Evolutionary conservation across 2,888 invertebrate genomes (phyloP).

Genomic region (Celastrina argiolus): DNA sequence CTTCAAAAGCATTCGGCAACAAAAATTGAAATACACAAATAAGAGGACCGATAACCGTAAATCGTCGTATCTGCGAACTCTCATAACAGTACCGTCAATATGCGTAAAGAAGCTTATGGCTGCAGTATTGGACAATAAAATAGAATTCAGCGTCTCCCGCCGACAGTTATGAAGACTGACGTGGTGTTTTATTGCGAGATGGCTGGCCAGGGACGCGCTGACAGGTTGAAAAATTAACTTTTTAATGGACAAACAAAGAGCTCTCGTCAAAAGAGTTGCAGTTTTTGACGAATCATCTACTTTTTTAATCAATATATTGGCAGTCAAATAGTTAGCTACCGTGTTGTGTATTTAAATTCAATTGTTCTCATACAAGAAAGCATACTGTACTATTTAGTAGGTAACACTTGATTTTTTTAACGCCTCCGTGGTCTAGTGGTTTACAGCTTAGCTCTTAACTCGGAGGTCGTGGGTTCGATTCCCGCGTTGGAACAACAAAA

Average conservation of each 20-base stretch:
- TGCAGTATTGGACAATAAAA: constrained; percentile 49
- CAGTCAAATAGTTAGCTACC: background rate
- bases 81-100: constrained; percentile 4
- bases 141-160: constrained; percentile 49
- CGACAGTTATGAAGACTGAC: constrained; percentile 48
- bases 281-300: background rate
- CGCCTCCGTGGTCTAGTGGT: no score
- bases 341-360: no score
- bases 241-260: constrained; percentile 2
- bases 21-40: background rate
- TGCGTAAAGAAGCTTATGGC: constrained; percentile 25
- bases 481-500: no score
- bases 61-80: background rate
- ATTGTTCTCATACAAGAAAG: background rate
- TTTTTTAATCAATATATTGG: background rate
- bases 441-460: no score
- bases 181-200: constrained; percentile 43
- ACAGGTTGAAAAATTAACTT: constrained; percentile 13
- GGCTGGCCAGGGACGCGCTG: constrained; percentile 24
- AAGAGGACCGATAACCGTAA: background rate
- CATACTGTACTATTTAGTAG: no score
- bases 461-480: no score
- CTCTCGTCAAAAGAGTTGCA: constrained; percentile 4
- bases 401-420: no score
- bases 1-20: background rate